Conservation (phyloP, 1,140 invertebrate species). For the Alviniconcha marisindica region DNA sequence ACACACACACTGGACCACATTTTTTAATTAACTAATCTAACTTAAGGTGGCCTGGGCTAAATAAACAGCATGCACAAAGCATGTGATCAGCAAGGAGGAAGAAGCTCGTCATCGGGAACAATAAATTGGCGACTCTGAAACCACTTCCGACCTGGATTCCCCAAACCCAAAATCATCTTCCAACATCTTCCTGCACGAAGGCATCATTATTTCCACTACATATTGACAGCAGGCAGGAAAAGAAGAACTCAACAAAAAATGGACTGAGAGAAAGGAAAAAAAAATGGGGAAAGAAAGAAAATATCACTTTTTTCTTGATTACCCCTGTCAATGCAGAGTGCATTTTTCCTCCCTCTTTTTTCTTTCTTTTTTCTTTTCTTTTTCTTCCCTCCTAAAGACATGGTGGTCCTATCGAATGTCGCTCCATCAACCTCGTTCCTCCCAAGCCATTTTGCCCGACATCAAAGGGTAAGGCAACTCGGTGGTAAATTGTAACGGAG, state of each 20-base stretch:
- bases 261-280: too few relatives aligned
- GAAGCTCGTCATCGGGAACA: too few relatives aligned
- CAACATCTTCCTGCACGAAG: neutral
- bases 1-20: too few relatives aligned
- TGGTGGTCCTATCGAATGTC: neutral
- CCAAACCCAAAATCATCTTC: neutral
- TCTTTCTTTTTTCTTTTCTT: neutral
- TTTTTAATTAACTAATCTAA: conserved; percentile 4
- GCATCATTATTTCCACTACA: neutral
- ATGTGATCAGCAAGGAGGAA: too few relatives aligned
- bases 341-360: neutral
- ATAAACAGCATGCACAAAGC: too few relatives aligned
- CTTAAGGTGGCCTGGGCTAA: neutral
- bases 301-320: neutral
- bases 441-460: conserved; percentile 30
- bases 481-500: conserved; percentile 32
- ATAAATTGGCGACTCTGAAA: too few relatives aligned
- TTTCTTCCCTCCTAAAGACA: too few relatives aligned
- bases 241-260: too few relatives aligned
- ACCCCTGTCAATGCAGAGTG: neutral
- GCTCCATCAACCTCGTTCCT: neutral
- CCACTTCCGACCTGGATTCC: too few relatives aligned
- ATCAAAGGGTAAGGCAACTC: conserved; percentile 27
- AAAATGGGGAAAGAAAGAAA: too few relatives aligned
- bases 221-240: too few relatives aligned